Evolutionary conservation across 2,888 invertebrate genomes (phyloP).

Genomic region (Drosophila mettleri): DNA sequence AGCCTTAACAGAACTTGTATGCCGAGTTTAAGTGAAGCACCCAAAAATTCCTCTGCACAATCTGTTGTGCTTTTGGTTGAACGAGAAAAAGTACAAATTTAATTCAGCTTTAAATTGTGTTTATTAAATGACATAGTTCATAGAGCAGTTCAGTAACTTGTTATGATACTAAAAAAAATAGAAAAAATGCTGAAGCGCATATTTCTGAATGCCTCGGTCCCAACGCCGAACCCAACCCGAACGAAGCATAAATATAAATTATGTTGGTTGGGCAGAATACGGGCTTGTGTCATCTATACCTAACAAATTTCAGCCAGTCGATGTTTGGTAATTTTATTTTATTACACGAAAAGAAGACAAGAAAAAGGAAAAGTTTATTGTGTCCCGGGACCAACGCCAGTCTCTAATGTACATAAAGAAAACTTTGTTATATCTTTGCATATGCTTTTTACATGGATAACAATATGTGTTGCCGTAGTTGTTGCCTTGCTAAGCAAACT

Average conservation of each 20-base stretch:
- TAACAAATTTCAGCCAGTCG: slow-evolving; percentile 46
- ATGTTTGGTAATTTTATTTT: slow-evolving; percentile 67
- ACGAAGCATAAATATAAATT: slow-evolving; percentile 51
- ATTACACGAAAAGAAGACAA: slow-evolving; percentile 41
- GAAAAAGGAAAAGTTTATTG: slow-evolving; percentile 19
- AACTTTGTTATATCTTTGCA: slow-evolving; percentile 52
- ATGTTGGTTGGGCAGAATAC: slow-evolving; percentile 23
- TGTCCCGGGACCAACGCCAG: slow-evolving; percentile 30
- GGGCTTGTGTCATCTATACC: slow-evolving; percentile 17
- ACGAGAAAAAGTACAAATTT: not conserved
- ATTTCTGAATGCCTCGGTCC: slow-evolving; percentile 6
- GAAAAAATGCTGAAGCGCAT: slow-evolving; percentile 27
- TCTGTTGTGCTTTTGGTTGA: too few relatives aligned
- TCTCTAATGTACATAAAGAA: slow-evolving; percentile 45
- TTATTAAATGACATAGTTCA: slow-evolving; percentile 1
- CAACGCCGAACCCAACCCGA: not conserved
- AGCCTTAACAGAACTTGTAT: not conserved
- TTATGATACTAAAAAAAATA: slow-evolving; percentile 1
- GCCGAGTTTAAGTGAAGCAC: not conserved
- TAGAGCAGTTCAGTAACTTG: slow-evolving; percentile 2
- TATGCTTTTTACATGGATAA: slow-evolving; percentile 15
- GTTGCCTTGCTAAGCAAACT: slow-evolving; percentile 44
- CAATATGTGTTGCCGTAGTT: slow-evolving; percentile 20
- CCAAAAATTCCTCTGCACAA: too few relatives aligned
- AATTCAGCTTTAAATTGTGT: not conserved